phyloP scores from a whole-genome alignment of 2,113 vertebrate species.

The Larimichthys polyactis region DNA sequence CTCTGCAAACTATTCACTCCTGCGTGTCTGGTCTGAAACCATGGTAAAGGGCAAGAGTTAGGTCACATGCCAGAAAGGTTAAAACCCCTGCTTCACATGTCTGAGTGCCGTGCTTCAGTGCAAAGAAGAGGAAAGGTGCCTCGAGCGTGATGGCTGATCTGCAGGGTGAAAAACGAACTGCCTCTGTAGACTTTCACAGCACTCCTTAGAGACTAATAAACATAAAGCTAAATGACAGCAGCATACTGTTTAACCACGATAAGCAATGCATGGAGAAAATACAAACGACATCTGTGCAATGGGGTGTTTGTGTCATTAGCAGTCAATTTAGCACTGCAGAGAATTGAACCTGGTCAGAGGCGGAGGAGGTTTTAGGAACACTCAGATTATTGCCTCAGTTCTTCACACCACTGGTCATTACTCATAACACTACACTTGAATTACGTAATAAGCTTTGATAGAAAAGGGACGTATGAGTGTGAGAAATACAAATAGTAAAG shows the following conservation, averaged over 20 bases:
- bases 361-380: slow-evolving; percentile 1
- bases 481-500: slow-evolving; percentile 55
- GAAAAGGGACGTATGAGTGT: neutral
- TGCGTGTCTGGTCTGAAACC: neutral
- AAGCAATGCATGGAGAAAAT: neutral
- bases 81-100: neutral
- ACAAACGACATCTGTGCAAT: neutral
- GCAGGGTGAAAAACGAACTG: neutral
- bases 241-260: neutral
- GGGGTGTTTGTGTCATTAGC: neutral
- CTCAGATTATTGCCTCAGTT: slow-evolving; percentile 13
- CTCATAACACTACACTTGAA: slow-evolving; percentile 34
- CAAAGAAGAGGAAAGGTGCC: neutral
- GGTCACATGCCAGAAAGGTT: neutral
- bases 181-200: neutral
- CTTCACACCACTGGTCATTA: slow-evolving; percentile 28
- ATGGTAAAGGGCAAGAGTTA: neutral
- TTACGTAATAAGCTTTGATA: slow-evolving; percentile 38
- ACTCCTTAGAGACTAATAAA: neutral
- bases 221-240: neutral
- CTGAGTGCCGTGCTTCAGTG: neutral
- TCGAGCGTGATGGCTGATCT: neutral
- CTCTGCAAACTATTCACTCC: neutral
- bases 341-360: neutral
- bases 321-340: neutral